Base-by-base conservation (phyloP, 2,888 invertebrate species). In the Julus scandinavius region DNA sequence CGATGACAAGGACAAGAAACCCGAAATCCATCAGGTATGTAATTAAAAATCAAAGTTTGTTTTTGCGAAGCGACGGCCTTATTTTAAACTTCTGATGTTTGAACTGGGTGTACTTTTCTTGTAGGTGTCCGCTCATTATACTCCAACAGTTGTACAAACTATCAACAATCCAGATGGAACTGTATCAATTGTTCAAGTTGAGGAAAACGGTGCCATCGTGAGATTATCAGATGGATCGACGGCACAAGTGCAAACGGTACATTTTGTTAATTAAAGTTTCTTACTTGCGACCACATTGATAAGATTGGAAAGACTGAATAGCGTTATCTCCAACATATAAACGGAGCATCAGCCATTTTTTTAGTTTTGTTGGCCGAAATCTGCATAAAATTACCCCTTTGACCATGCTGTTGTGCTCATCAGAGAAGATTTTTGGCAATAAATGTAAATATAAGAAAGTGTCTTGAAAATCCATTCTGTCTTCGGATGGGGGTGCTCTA, bases 91-190 rank as follows among this genome's bases (percentile, higher is more conserved):
- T 58, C 2, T n/a, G 2, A 9, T n/a, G 50, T n/a, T n/a, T n/a
- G 7, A 58, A n/a, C 29, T 58, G 2, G 58, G 17, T 84, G 38
- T 11, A 15, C 4, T 9, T 87, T 58, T n/a, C 58, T 40, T 15
- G 7, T 86, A 88, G 58, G 86, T 88, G n/a, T 41, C 88, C 3
- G 89, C 90, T 38, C 95, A 96, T 93, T 97, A 96, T 93, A 95
- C 96, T 89, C 97, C 98, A 89, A 96, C 98, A 9, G 96, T 98
- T 91, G 94, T 98, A 89, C 98, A 98, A 92, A 98, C 98, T 9
- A 98, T 98, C 93, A 97, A 97, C 91, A 98, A 98, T 93, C 97
- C 98, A 0, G 98, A 99, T 94, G 98, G 98, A 90, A 96, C 98
- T 13, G 97, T 99, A 90, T 98, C 98, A 89, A 96, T 99, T 90